phyloP scores from a whole-genome alignment of 2,797 vertebrate species.

The Bradypodion ventrale region DNA sequence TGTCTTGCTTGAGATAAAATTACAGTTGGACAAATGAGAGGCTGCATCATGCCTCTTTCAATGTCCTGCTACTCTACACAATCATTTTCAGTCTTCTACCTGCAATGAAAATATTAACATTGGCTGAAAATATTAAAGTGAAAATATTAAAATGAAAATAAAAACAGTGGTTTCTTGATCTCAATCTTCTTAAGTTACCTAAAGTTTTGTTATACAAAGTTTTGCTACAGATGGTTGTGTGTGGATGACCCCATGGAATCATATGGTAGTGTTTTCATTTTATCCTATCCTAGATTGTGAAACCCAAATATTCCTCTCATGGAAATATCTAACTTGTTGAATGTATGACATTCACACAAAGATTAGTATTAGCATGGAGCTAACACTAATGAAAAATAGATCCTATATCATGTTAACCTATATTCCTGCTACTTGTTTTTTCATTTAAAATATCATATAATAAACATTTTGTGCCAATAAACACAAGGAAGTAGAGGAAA shows the following conservation, averaged over 20 bases:
- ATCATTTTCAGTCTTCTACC: neutral
- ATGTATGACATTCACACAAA: slow-evolving; percentile 43
- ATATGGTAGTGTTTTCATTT: slow-evolving; percentile 54
- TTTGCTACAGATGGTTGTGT: slow-evolving; percentile 60
- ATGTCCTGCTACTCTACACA: neutral
- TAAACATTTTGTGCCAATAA: neutral
- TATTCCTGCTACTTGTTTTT: slow-evolving; percentile 58
- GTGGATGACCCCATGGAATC: slow-evolving; percentile 60
- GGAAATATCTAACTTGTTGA: slow-evolving; percentile 59
- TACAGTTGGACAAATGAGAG: neutral
- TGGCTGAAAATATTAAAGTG: too few relatives aligned
- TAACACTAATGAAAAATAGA: slow-evolving; percentile 41
- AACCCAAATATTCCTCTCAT: slow-evolving; percentile 52
- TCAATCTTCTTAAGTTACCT: slow-evolving; percentile 39
- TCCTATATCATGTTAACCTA: slow-evolving; percentile 49
- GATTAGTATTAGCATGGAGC: slow-evolving; percentile 49
- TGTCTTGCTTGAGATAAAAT: neutral
- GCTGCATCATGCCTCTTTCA: neutral
- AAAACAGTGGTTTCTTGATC: slow-evolving; percentile 31
- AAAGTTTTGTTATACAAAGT: slow-evolving; percentile 62
- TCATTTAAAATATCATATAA: slow-evolving; percentile 45
- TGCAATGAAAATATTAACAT: too few relatives aligned
- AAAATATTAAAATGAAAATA: slow-evolving; percentile 3
- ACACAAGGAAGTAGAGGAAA: neutral
- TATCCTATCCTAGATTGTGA: slow-evolving; percentile 60